Evolutionary conservation across 1,140 invertebrate species (phyloP).

Genomic region (Ips nitidus): DNA sequence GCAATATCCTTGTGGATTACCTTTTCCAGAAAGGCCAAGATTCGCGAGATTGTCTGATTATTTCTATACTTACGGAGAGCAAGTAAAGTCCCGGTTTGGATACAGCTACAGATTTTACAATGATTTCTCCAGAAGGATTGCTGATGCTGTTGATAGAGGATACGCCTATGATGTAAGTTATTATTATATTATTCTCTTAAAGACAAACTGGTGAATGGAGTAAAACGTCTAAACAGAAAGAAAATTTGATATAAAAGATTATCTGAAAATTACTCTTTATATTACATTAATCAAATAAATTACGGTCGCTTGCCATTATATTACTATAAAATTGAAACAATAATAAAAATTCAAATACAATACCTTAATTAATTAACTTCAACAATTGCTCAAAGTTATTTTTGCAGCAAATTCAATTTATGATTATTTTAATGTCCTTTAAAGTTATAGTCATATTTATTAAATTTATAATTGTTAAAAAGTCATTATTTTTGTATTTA

Average conservation of each 20-base stretch:
- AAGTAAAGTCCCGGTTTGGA: slow-evolving; percentile 21
- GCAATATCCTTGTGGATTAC: slow-evolving; percentile 64
- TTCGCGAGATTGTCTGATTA: slow-evolving; percentile 50
- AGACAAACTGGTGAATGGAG: too few species aligned
- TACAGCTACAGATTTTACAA: slow-evolving; percentile 46
- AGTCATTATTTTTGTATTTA: too few species aligned
- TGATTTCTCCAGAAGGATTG: slow-evolving; percentile 62
- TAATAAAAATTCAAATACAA: too few species aligned
- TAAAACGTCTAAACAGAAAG: too few species aligned
- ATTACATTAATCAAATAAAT: neutral
- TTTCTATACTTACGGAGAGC: slow-evolving; percentile 44
- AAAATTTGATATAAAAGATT: neutral
- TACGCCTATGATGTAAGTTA: slow-evolving; percentile 55
- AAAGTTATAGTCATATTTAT: too few species aligned
- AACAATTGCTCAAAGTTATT: too few species aligned
- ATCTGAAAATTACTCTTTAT: neutral
- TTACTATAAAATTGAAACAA: too few species aligned
- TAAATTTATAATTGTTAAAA: too few species aligned
- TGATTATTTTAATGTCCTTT: too few species aligned
- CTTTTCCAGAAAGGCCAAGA: slow-evolving; percentile 63
- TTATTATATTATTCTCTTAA: neutral
- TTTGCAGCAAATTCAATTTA: too few species aligned
- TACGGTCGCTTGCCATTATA: too few species aligned
- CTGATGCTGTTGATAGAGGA: slow-evolving; percentile 64
- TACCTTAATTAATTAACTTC: too few species aligned